A percentile compares a stretch with the other conserved stretches of the same genome.
Conservation (phyloP, 2,888 invertebrate genomes). For the Nemotelus pantherinus region DNA sequence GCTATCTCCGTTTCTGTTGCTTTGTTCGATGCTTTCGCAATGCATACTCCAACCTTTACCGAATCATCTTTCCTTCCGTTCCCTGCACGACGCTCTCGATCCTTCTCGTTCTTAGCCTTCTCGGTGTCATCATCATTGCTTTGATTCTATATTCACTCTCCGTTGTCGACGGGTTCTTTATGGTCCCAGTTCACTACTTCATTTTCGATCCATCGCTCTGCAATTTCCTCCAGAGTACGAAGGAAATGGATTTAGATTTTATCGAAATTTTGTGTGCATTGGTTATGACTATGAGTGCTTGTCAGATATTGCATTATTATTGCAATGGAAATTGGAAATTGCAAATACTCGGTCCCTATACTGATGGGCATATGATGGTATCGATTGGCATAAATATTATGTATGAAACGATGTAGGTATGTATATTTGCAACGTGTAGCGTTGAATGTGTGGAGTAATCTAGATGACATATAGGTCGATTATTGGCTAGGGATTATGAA, state of each 20-base stretch:
- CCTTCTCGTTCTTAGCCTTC: too few relatives aligned
- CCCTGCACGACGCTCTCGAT: too few relatives aligned
- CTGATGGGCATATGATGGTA: too few relatives aligned
- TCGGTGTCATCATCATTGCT: too few relatives aligned
- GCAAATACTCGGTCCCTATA: not conserved
- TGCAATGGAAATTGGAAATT: constrained; percentile 31
- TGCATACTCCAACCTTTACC: too few relatives aligned
- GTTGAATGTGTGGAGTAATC: not conserved
- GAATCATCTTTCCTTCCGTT: too few relatives aligned
- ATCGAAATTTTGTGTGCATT: not conserved
- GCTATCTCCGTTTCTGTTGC: too few relatives aligned
- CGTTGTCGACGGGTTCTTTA: not conserved
- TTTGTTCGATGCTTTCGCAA: too few relatives aligned
- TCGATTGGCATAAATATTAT: too few relatives aligned
- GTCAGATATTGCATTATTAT: constrained; percentile 26
- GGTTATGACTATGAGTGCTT: constrained; percentile 2
- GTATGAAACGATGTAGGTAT: not conserved
- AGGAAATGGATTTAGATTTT: constrained; percentile 27
- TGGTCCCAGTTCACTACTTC: not conserved
- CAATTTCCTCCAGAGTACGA: constrained; percentile 19
- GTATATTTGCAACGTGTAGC: not conserved
- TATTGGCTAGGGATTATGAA: not conserved
- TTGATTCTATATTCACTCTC: not conserved
- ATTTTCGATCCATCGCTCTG: constrained; percentile 4
- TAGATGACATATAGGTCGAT: constrained; percentile 18